Evolutionary conservation across 2,113 vertebrate genomes (phyloP).

Genomic region (Holacanthus passer): DNA sequence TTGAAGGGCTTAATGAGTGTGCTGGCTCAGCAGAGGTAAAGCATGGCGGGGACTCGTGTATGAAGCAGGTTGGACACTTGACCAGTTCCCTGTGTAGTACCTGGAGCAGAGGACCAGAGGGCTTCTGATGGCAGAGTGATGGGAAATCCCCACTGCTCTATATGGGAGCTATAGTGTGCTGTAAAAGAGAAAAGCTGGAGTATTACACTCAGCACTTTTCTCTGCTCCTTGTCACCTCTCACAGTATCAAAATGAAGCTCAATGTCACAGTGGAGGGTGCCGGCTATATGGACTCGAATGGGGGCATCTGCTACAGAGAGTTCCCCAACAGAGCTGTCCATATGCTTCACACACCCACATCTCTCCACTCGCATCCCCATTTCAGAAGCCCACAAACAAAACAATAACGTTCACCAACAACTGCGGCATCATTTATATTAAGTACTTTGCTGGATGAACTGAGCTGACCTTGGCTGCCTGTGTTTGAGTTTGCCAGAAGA

Average conservation of each 20-base stretch:
- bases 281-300: slow-evolving; percentile 30
- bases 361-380: neutral
- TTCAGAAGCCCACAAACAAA: slow-evolving; percentile 39
- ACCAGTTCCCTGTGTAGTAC: slow-evolving; percentile 38
- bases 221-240: slow-evolving; percentile 16
- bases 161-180: slow-evolving; percentile 22
- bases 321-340: slow-evolving; percentile 30
- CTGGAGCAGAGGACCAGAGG: slow-evolving; percentile 44
- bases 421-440: slow-evolving; percentile 20
- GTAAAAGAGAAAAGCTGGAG: slow-evolving; percentile 35
- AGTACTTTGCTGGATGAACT: slow-evolving; percentile 16
- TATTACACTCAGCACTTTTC: slow-evolving; percentile 51
- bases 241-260: slow-evolving; percentile 23
- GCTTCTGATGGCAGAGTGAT: slow-evolving; percentile 34
- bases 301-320: slow-evolving; percentile 23
- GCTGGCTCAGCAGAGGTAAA: slow-evolving; percentile 75
- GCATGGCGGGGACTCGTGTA: slow-evolving; percentile 43
- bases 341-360: slow-evolving; percentile 14
- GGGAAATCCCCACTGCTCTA: slow-evolving; percentile 51
- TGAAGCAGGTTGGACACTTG: slow-evolving; percentile 49
- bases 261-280: slow-evolving; percentile 18
- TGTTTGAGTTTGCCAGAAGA: slow-evolving; percentile 38
- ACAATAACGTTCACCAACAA: slow-evolving; percentile 16
- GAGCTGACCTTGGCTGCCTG: slow-evolving; percentile 54
- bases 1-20: slow-evolving; percentile 70